Conservation (phyloP, 2,888 invertebrate genomes). For the Perdita meconis region DNA sequence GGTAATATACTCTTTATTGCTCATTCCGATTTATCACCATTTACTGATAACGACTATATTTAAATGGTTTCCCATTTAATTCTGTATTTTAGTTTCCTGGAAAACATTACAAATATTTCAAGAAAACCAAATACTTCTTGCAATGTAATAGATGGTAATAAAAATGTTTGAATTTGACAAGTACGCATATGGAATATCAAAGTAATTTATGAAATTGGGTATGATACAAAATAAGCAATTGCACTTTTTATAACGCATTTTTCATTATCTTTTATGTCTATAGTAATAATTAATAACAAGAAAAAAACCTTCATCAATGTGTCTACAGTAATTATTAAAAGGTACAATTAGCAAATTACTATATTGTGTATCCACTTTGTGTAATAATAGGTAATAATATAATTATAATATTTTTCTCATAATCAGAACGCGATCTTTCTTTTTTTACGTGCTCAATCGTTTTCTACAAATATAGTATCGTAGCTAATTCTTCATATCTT, state of each 20-base stretch:
- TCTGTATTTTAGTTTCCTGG: no score
- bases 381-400: constrained; percentile 83
- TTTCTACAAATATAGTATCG: constrained; percentile 83
- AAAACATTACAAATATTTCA: no score
- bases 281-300: constrained; percentile 84
- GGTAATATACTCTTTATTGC: no score
- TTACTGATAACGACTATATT: no score
- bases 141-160: constrained; percentile 34
- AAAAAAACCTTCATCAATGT: constrained; percentile 82
- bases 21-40: no score
- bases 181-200: constrained; percentile 32
- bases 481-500: constrained; percentile 79
- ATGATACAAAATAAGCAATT: constrained; percentile 76
- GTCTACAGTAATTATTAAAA: constrained; percentile 84
- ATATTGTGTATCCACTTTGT: constrained; percentile 84
- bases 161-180: constrained; percentile 43
- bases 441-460: constrained; percentile 80
- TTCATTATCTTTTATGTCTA: constrained; percentile 83
- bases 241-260: constrained; percentile 83
- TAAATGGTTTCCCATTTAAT: no score
- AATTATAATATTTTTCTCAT: constrained; percentile 81
- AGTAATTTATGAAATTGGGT: constrained; percentile 65
- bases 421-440: constrained; percentile 82
- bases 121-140: no score
- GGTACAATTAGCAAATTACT: constrained; percentile 84